Conservation (phyloP, 2,797 vertebrate species). For the Hirundo rustica region DNA sequence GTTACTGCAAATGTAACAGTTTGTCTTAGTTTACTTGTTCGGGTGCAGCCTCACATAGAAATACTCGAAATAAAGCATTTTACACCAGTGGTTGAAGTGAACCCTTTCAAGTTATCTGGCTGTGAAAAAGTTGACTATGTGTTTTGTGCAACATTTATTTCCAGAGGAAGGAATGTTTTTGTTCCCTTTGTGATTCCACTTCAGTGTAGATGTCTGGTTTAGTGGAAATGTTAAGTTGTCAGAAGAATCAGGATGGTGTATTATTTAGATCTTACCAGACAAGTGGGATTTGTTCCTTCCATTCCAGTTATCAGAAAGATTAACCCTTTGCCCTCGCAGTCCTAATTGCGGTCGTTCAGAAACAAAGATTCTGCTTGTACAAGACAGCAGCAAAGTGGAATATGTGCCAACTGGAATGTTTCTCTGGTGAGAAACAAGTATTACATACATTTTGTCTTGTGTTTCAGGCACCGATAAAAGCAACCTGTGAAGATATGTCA, state of each 20-base stretch:
- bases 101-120: background rate
- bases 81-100: background rate
- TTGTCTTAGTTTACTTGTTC: background rate
- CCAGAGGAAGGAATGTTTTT: slow-evolving; percentile 52
- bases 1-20: background rate
- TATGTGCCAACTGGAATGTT: slow-evolving; percentile 69
- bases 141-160: slow-evolving; percentile 56
- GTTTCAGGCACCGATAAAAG: slow-evolving; percentile 86
- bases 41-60: background rate
- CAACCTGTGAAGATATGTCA: slow-evolving; percentile 82
- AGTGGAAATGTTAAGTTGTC: slow-evolving; percentile 80
- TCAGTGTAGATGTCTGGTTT: slow-evolving; percentile 78
- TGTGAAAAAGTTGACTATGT: slow-evolving; percentile 14
- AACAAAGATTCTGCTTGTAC: slow-evolving; percentile 89
- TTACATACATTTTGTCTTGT: slow-evolving; percentile 67
- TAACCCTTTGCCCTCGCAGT: slow-evolving; percentile 90
- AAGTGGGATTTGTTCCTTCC: slow-evolving; percentile 90
- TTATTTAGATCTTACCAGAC: slow-evolving; percentile 80
- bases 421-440: slow-evolving; percentile 44
- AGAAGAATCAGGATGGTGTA: slow-evolving; percentile 80
- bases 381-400: slow-evolving; percentile 58
- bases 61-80: background rate
- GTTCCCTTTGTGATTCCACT: slow-evolving; percentile 44
- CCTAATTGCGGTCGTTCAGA: slow-evolving; percentile 85
- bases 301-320: slow-evolving; percentile 90